Evolutionary conservation across 2,797 vertebrate species (phyloP), one percentile per base, ranked within the genome.

Genomic region (Eleutherodactylus coqui): DNA sequence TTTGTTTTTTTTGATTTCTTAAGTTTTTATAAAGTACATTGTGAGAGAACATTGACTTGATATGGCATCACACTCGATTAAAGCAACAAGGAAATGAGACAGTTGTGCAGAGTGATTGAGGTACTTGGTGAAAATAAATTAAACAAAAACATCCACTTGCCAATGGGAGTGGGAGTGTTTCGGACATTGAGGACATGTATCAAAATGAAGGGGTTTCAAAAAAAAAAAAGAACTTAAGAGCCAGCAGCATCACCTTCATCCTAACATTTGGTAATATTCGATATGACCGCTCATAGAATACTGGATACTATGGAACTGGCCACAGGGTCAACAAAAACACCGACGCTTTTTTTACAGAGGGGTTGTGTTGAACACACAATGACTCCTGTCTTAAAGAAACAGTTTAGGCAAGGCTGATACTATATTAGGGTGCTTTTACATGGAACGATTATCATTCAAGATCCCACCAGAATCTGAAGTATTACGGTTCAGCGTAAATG

Each of bases 71-170:
- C 96, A 96, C 96, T 96, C 92, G 91, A 55, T 97, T 95, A 96
- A 97, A 97, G 95, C 92, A 95, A 83, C 78, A 88, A 76, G 81
- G 21, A 75, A 29, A 73, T 58, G 81, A 83, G 69, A 83, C 81
- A 21, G 51, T 95, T 96, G 95, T 97, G 96, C 95, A 96, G 92
- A 96, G 93, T 95, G 94, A 92, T 90, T 97, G 97, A 98, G 97
- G 97, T 98, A 97, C 96, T 92, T 89, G 91, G 93, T 92, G 92
- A 91, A 89, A 94, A 73, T 73, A 45, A 73, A 73, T 45, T 45
- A 73, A 93, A 82, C n/a, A 93, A 92, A 77, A 78, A 79, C 70
- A 75, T 92, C 90, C 92, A 92, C 89, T 89, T 91, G 90, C 91
- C 90, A 64, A 34, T 87, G 51, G 75, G 43, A 6, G 5, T 5